Percentiles rank a stretch among this genome's conserved stretches.
Evolutionary conservation across 2,797 vertebrate species (phyloP).

Genomic region (Neosilurus hyrtlii): DNA sequence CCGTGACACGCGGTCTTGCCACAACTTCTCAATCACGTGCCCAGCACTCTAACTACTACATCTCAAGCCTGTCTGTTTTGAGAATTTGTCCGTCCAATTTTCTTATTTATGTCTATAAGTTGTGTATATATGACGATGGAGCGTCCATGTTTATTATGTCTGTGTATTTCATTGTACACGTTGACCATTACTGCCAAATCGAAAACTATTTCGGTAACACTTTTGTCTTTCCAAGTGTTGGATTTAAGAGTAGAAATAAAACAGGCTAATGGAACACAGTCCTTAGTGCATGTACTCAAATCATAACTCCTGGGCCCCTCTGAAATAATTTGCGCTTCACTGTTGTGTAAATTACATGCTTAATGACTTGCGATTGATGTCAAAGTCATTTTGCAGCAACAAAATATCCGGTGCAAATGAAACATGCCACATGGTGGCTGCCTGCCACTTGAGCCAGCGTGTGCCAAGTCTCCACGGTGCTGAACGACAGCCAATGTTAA

Average conservation of each 20-base stretch:
- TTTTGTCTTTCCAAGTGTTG: not conserved
- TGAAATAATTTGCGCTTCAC: conserved; percentile 33
- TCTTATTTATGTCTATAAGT: too few species aligned
- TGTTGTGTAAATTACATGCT: conserved; percentile 39
- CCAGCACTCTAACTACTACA: too few species aligned
- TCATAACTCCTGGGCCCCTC: not conserved
- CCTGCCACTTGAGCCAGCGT: conserved; percentile 13
- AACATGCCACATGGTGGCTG: not conserved
- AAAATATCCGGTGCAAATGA: conserved; percentile 41
- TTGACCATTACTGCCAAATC: too few species aligned
- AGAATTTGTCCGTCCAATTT: too few species aligned
- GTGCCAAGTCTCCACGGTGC: not conserved
- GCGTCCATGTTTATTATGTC: too few species aligned
- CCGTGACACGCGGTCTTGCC: too few species aligned
- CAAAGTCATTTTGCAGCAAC: conserved; percentile 26
- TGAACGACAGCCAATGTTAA: conserved; percentile 22
- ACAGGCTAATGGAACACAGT: conserved; percentile 9
- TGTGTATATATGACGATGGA: not conserved
- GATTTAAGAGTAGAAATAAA: not conserved
- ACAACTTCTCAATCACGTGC: too few species aligned
- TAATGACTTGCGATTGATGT: conserved; percentile 41
- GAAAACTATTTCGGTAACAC: not conserved
- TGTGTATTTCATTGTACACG: not conserved
- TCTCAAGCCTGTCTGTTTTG: too few species aligned
- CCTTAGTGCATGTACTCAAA: not conserved